Evolutionary conservation across 2,797 vertebrate species (phyloP).

Genomic region (Amphiprion clarkii): DNA sequence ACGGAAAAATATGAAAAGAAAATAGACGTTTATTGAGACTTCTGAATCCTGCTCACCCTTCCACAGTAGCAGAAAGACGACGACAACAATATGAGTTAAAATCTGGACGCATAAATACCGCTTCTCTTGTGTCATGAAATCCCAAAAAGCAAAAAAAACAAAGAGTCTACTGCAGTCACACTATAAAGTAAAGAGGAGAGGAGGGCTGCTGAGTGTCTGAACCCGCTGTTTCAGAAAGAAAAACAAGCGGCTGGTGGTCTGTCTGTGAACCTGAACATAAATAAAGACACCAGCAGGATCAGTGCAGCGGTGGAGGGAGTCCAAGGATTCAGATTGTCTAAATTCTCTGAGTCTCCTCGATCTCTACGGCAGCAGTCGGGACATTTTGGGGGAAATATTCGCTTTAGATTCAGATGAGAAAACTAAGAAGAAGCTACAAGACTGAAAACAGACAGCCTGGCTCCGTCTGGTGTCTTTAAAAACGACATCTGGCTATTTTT

Average conservation of each 20-base stretch:
- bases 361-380: constrained; percentile 23
- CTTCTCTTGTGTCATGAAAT: constrained; percentile 67
- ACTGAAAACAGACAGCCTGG: background rate
- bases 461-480: too few relatives aligned
- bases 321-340: constrained; percentile 72
- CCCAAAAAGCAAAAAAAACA: constrained; percentile 34
- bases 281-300: constrained; percentile 66
- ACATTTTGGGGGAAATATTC: constrained; percentile 21
- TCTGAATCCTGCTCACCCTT: constrained; percentile 83
- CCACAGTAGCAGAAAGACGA: constrained; percentile 77
- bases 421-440: too few relatives aligned
- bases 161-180: constrained; percentile 54
- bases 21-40: constrained; percentile 88
- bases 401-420: background rate
- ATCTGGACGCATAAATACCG: constrained; percentile 74
- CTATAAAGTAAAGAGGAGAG: constrained; percentile 23
- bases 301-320: constrained; percentile 64
- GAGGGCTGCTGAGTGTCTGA: background rate
- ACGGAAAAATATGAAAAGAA: constrained; percentile 79
- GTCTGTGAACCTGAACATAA: constrained; percentile 65
- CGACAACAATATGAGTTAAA: constrained; percentile 70
- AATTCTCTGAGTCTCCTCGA: constrained; percentile 55
- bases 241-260: constrained; percentile 57
- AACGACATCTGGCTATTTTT: too few relatives aligned
- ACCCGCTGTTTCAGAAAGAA: constrained; percentile 36